These are phyloP conservation scores for Prostheceraeus crozeri DNA, from an alignment of 2,888 invertebrate genomes.

Conservation along the genomic window DNA sequence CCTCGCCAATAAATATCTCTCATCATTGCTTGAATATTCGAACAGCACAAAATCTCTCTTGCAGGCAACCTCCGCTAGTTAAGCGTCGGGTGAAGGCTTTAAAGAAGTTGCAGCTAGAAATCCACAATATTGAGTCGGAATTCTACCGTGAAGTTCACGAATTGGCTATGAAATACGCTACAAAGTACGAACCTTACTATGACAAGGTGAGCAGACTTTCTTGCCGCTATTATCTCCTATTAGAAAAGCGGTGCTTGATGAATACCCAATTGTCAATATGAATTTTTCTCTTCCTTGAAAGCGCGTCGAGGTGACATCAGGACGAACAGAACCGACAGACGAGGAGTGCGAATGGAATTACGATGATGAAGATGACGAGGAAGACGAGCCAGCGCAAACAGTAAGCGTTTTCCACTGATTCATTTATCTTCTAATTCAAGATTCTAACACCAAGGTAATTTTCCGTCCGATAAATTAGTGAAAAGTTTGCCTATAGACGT, in stretches of 20 bases:
- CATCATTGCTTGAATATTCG: too few species aligned
- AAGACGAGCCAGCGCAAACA: too few species aligned
- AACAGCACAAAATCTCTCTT: too few species aligned
- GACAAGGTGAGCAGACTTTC: slow-evolving; percentile 63
- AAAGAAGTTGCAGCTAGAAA: slow-evolving; percentile 75
- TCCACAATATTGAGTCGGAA: slow-evolving; percentile 76
- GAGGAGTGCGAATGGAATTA: slow-evolving; percentile 81
- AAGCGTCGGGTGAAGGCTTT: slow-evolving; percentile 74
- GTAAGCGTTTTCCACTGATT: too few species aligned
- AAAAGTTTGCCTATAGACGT: too few species aligned
- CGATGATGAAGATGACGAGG: slow-evolving; percentile 68
- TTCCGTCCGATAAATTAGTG: too few species aligned
- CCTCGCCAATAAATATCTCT: too few species aligned
- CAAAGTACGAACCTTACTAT: slow-evolving; percentile 69
- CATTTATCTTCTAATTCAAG: too few species aligned
- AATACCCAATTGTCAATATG: slow-evolving; percentile 24
- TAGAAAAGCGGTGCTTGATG: neutral
- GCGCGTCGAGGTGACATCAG: slow-evolving; percentile 57
- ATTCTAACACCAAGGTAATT: too few species aligned
- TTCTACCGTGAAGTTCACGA: slow-evolving; percentile 88
- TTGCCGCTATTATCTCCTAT: slow-evolving; percentile 9
- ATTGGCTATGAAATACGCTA: slow-evolving; percentile 80
- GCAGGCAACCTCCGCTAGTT: slow-evolving; percentile 66
- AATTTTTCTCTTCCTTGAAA: neutral
- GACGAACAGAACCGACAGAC: slow-evolving; percentile 75